Conservation (phyloP, 2,113 vertebrate genomes). For the Aptenodytes patagonicus region DNA sequence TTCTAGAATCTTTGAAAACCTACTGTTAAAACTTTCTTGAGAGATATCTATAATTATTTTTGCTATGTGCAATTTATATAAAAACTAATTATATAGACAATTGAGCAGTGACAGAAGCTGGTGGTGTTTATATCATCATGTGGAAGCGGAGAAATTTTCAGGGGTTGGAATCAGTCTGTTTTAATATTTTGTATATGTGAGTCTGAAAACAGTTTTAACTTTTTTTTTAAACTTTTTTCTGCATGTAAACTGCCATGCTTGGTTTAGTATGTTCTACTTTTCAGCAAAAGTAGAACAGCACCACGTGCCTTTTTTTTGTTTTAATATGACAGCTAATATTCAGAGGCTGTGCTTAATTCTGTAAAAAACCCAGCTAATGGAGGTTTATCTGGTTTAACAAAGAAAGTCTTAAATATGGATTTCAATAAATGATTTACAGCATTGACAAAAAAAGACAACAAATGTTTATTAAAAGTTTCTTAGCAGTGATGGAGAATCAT, state of each 20-base stretch:
- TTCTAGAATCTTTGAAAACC: not conserved
- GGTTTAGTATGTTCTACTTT: not conserved
- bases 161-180: not conserved
- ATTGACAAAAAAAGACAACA: not conserved
- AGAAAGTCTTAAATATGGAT: not conserved
- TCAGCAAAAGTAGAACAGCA: not conserved
- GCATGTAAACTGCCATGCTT: not conserved
- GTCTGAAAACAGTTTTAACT: not conserved
- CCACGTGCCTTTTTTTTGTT: accelerated
- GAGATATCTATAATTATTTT: not conserved
- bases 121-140: not conserved
- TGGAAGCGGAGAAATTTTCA: not conserved
- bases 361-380: not conserved
- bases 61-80: not conserved
- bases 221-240: not conserved
- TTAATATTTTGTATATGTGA: not conserved
- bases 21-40: not conserved
- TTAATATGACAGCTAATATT: not conserved
- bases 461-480: not conserved
- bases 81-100: not conserved
- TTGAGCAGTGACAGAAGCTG: not conserved
- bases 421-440: not conserved
- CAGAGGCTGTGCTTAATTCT: not conserved
- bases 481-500: not conserved
- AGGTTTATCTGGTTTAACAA: not conserved